These are phyloP conservation scores for Saccostrea cuccullata DNA, from an alignment of 1,140 invertebrate genomes.

Conservation along the genomic window DNA sequence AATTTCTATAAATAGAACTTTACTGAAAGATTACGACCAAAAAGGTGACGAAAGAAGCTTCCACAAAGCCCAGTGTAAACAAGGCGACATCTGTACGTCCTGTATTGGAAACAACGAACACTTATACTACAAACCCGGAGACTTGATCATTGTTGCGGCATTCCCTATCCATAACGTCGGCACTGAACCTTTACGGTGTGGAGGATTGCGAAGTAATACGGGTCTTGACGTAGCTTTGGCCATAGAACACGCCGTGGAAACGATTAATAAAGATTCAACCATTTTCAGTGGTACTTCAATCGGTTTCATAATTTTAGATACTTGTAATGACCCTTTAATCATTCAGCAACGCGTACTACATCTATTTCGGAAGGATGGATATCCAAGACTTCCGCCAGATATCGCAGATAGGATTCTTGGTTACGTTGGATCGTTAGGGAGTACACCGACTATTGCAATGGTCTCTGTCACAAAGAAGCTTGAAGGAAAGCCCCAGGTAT, in stretches of 20 bases:
- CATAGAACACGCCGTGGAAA: neutral
- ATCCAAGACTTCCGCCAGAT: neutral
- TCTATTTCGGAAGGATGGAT: neutral
- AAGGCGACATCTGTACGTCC: neutral
- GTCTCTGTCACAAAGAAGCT: constrained; percentile 1
- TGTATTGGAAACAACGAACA: neutral
- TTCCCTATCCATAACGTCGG: constrained; percentile 26
- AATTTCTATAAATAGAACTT: neutral
- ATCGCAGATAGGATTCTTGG: neutral
- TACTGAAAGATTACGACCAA: constrained; percentile 21
- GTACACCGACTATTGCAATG: neutral
- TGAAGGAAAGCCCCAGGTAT: constrained; percentile 15
- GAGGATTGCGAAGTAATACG: neutral
- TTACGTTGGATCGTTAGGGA: neutral
- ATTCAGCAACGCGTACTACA: neutral
- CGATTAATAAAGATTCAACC: neutral
- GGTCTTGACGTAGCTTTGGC: constrained; percentile 5
- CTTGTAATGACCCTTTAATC: constrained; percentile 13
- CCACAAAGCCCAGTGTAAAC: constrained; percentile 16
- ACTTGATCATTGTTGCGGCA: neutral
- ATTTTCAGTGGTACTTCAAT: constrained; percentile 9
- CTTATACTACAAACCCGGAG: neutral
- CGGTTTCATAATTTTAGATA: constrained; percentile 12
- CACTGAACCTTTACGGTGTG: neutral
- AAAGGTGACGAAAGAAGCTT: neutral